Evolutionary conservation across 2,888 invertebrate genomes (phyloP).

Genomic region (Andrena chrysosceles): DNA sequence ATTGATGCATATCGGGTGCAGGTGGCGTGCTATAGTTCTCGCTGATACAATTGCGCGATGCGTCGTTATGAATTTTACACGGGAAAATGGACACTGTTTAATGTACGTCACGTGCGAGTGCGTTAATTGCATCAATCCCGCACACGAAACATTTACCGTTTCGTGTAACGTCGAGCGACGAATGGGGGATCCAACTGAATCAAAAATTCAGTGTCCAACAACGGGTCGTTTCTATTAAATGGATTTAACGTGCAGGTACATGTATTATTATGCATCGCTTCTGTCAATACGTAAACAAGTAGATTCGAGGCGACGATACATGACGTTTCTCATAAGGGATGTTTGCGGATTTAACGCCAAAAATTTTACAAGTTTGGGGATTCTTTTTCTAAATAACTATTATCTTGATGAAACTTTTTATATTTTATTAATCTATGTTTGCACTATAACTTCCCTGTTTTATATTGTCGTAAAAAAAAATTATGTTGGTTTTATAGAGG

Average conservation of each 20-base stretch:
- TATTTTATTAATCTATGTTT: no score
- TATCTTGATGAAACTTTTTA: no score
- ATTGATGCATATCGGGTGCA: not conserved
- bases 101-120: slow-evolving; percentile 9
- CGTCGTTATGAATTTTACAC: slow-evolving; percentile 6
- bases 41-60: slow-evolving; percentile 18
- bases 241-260: not conserved
- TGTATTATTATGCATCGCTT: not conserved
- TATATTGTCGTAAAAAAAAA: no score
- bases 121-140: slow-evolving; percentile 20
- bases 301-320: no score
- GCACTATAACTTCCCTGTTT: no score
- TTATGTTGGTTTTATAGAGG: no score
- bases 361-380: no score
- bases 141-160: slow-evolving; percentile 14
- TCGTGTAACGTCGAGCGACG: not conserved
- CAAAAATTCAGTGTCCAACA: slow-evolving; percentile 7
- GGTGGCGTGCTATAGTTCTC: not conserved
- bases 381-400: no score
- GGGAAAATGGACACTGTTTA: slow-evolving; percentile 21
- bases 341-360: no score
- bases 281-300: not conserved
- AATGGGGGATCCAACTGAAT: not conserved
- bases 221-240: not conserved
- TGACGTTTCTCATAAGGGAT: no score